These are phyloP conservation scores for Mythimna ferrago DNA, from an alignment of 2,888 invertebrate species.

Conservation along the genomic window DNA sequence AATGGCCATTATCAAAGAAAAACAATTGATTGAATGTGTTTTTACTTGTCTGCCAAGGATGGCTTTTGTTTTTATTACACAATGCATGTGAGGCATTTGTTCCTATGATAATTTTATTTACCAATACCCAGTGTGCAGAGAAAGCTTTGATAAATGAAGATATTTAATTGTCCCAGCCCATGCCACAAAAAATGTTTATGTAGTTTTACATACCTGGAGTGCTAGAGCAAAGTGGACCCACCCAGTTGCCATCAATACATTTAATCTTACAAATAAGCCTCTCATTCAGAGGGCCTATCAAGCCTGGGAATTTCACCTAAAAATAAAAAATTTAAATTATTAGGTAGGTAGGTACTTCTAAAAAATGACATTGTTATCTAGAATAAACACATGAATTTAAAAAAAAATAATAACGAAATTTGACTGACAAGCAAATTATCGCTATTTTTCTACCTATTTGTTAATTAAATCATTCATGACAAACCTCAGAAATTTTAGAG, in stretches of 20 bases:
- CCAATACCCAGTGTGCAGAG: neutral
- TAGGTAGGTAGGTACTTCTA: neutral
- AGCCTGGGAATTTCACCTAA: conserved; percentile 94
- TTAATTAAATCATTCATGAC: neutral
- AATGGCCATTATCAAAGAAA: neutral
- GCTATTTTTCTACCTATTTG: neutral
- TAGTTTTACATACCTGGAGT: conserved; percentile 91
- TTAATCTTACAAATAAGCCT: conserved; percentile 95
- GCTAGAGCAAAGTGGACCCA: conserved; percentile 94
- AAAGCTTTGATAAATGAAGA: neutral
- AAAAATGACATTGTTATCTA: neutral
- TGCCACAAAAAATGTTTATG: neutral
- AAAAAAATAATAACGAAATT: neutral
- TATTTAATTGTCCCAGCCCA: neutral
- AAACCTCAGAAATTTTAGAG: conserved; percentile 86
- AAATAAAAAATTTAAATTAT: neutral
- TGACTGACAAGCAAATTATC: neutral
- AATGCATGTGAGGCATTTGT: neutral
- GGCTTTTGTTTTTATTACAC: neutral
- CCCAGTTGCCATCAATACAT: conserved; percentile 96
- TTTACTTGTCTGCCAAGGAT: too few species aligned
- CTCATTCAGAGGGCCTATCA: conserved; percentile 94
- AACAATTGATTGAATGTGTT: too few species aligned
- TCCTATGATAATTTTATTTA: neutral
- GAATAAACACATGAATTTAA: neutral